These are phyloP conservation scores for Meloidogyne exigua DNA, from an alignment of 1,140 invertebrate genomes.

Conservation along the genomic window DNA sequence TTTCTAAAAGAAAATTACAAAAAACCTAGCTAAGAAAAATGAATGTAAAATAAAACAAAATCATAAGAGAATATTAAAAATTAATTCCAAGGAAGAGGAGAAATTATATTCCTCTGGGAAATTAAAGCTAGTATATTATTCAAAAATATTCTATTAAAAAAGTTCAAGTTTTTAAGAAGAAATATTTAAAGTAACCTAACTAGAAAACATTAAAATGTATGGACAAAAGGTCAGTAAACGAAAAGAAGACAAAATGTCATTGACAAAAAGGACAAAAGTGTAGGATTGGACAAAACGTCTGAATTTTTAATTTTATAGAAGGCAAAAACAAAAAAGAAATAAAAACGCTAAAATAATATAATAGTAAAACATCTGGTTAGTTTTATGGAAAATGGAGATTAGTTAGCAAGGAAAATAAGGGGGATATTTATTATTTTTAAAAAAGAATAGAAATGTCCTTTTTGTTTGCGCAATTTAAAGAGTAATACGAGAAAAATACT, in stretches of 20 bases:
- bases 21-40: no score
- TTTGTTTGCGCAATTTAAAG: background rate
- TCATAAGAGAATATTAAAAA: background rate
- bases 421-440: background rate
- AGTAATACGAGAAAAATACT: background rate
- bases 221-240: no score
- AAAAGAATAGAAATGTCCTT: background rate
- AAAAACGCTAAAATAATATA: background rate
- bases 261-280: no score
- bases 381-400: constrained; percentile 5
- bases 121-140: background rate
- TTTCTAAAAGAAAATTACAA: no score
- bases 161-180: background rate
- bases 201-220: no score
- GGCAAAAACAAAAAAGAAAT: no score
- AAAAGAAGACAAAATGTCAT: no score
- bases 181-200: background rate
- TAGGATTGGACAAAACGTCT: no score
- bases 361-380: background rate
- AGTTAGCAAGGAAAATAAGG: background rate
- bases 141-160: no score
- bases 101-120: background rate
- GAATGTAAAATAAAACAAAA: background rate
- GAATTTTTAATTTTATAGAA: no score
- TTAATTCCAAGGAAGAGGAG: background rate